phyloP scores from a whole-genome alignment of 2,113 vertebrate genomes.

The Nothocercus nigrocapillus region DNA sequence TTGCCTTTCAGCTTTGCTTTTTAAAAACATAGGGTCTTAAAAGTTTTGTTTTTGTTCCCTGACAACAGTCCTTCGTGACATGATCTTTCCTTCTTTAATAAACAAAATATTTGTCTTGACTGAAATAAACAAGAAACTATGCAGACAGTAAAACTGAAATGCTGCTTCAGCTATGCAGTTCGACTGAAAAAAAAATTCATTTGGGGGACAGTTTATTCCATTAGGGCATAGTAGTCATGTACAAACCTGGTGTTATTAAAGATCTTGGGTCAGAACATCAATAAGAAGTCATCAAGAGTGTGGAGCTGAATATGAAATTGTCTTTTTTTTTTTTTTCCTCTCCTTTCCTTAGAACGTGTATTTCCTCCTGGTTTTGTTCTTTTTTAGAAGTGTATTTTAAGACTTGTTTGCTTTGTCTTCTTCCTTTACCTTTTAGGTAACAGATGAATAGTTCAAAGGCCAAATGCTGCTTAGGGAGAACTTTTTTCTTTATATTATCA shows the following conservation, averaged over 20 bases:
- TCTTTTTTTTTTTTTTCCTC: background rate
- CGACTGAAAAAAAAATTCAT: background rate
- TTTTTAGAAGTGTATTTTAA: background rate
- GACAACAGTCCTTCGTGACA: background rate
- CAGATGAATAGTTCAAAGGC: background rate
- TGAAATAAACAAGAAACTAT: conserved; percentile 39
- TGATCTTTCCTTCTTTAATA: conserved; percentile 13
- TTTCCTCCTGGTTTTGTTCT: background rate
- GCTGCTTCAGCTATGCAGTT: background rate
- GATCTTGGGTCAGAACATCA: background rate
- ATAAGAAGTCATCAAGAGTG: background rate
- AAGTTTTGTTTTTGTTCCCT: background rate
- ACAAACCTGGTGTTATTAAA: background rate
- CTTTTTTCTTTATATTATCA: background rate
- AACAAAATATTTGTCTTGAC: conserved; percentile 39
- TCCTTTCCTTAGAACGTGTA: background rate
- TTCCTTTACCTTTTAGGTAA: background rate
- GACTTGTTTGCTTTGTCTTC: background rate
- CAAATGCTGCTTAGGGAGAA: background rate
- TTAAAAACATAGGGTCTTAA: background rate
- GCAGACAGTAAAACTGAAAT: background rate
- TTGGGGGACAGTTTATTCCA: background rate
- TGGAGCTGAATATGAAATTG: background rate
- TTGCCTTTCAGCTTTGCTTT: background rate
- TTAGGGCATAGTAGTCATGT: background rate